Base-by-base conservation (phyloP, 2,113 vertebrate genomes). In the Synodontis membranacea region DNA sequence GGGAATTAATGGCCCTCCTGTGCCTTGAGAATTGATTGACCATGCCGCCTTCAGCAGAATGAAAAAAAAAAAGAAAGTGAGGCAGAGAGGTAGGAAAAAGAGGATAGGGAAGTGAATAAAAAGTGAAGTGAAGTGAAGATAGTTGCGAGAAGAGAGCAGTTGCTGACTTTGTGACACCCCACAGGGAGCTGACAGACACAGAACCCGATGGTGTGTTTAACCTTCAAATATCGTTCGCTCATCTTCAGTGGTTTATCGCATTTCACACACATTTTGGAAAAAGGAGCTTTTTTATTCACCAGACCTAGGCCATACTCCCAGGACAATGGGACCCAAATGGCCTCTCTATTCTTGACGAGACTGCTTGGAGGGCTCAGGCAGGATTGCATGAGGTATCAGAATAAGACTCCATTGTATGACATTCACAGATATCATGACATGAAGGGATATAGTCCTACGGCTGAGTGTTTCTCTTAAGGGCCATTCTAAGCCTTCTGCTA, bases 211-310 rank as follows among this genome's bases (percentile, higher is more conserved):
- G 64, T 84, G 78, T 72, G 64, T 87, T 90, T 82, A 87, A 88
- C 82, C 82, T 91, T 91, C 78, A 90, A 86, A 86, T 84, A 93
- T 91, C 89, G 91, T 86, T 86, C 91, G 91, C 80, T 85, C 54
- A 88, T 88, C 78, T 82, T 87, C 83, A 89, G 82, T 50, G 70
- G 60, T 89, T 81, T 87, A 82, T 84, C 74, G 28, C 81, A 56
- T 85, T 88, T 88, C 79, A 76, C 37, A 66, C 83, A 64, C 56
- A 76, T 82, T 86, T 75, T n/a, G 50, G 21, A 76, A 74, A 82
- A 83, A 72, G 56, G 70, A 74, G 44, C 39, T 37, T 54, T 86
- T 87, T 87, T 87, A 87, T 87, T 87, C 86, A 39, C 31, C 70
- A 50, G 34, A 82, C 81, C 80, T 78, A 78, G 86, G 80, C 80